Evolutionary conservation across 2,797 vertebrate genomes (phyloP).

Genomic region (Gouania willdenowi): DNA sequence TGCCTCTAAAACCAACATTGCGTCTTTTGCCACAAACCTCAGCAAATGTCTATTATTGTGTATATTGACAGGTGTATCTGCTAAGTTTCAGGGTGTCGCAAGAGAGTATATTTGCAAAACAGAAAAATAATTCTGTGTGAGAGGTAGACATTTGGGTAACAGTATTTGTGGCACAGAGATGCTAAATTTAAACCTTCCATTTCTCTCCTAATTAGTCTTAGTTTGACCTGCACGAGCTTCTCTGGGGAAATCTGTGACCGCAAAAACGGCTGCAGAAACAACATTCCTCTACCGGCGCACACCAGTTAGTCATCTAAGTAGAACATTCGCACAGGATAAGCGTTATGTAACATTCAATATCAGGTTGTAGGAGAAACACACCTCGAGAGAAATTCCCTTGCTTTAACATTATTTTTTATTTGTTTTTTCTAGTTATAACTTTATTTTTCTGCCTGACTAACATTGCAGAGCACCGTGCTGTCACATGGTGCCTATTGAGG

Average conservation of each 20-base stretch:
- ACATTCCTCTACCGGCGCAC: slow-evolving; percentile 28
- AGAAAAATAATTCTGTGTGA: too few species aligned
- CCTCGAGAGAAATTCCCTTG: too few species aligned
- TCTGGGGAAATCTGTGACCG: slow-evolving; percentile 48
- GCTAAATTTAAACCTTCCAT: slow-evolving; percentile 69
- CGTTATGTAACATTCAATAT: not conserved
- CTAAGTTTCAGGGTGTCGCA: too few species aligned
- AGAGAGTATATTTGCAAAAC: too few species aligned
- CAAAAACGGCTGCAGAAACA: slow-evolving; percentile 43
- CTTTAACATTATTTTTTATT: too few species aligned
- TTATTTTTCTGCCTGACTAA: too few species aligned
- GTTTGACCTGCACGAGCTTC: slow-evolving; percentile 43
- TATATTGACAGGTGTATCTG: too few species aligned
- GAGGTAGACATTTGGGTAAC: too few species aligned
- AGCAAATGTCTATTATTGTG: too few species aligned
- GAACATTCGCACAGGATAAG: not conserved
- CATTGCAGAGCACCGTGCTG: slow-evolving; percentile 9
- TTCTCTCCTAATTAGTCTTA: slow-evolving; percentile 66
- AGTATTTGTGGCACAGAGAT: slow-evolving; percentile 67
- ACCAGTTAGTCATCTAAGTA: slow-evolving; percentile 15
- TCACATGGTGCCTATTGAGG: slow-evolving; percentile 1
- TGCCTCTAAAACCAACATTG: too few species aligned
- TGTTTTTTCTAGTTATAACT: too few species aligned
- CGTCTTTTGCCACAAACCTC: too few species aligned
- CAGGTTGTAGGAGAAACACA: slow-evolving; percentile 16